Evolutionary conservation across 2,888 invertebrate species (phyloP), one percentile per base, ranked within the genome.

Genomic region (Saturnia japonica): DNA sequence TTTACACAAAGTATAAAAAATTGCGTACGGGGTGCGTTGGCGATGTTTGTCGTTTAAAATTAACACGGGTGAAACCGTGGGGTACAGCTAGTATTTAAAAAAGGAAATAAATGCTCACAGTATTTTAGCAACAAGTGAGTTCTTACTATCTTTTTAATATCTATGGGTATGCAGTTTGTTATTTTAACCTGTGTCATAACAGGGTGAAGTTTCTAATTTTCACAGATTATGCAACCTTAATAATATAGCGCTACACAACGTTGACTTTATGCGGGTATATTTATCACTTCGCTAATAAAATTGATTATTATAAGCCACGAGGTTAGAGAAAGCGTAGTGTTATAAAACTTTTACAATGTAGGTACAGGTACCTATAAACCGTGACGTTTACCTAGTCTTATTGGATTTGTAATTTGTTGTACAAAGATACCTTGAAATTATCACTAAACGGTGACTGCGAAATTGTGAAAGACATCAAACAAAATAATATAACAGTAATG

Each of bases 251-350:
- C 9, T 11, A 11, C 22, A 22, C 54, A 54, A 22, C 22, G 22
- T 22, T 54, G 54, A 2, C 22, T 54, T 22, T 54, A 22, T 54
- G 22, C 54, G 54, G 9, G 22, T n/a, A 54, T 9, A 54, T 54
- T 22, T 54, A 54, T 22, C 54, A 54, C 54, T 54, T 22, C 54
- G 54, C 54, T 54, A 54, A 54, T 54, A 54, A n/a, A 54, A 54
- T 54, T 22, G 25, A 11, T 25, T 25, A 25, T 60, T 25, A 28
- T 25, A 60, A 60, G 9, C 28, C 57, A 28, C 14, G 28, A 28
- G 57, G 14, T 60, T 14, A 25, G 28, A 60, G 57, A 60, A 60
- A 60, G 57, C 14, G 57, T 60, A 60, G 28, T 60, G 14, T 60
- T 60, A 28, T 60, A 60, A 60, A 60, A 60, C 25, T 60, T 25